Percentiles rank a stretch among this genome's conserved stretches.
phyloP scores from a whole-genome alignment of 2,113 vertebrate species.

The Nothoprocta pentlandii region DNA sequence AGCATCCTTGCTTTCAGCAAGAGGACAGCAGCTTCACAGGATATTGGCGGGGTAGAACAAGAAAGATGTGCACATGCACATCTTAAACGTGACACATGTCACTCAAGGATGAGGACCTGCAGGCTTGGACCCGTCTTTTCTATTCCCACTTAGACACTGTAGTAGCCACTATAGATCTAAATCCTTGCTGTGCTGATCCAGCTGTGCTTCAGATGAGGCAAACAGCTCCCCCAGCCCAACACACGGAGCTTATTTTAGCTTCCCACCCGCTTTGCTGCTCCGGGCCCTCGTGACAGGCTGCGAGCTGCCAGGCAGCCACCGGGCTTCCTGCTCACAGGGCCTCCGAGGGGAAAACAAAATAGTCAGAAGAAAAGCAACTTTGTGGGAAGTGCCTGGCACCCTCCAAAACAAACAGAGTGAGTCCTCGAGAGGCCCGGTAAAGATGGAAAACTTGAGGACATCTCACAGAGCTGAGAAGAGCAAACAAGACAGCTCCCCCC shows the following conservation, averaged over 20 bases:
- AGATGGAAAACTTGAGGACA: not conserved
- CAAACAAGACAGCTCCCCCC: not conserved
- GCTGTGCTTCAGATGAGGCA: rapidly evolving
- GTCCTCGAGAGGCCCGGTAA: not conserved
- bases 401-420: not conserved
- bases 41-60: not conserved
- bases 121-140: not conserved
- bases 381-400: not conserved
- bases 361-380: not conserved
- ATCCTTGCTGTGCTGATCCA: not conserved
- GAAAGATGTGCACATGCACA: no score
- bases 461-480: not conserved
- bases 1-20: no score
- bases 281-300: not conserved
- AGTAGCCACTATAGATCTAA: not conserved
- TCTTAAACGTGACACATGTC: not conserved
- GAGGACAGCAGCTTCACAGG: not conserved
- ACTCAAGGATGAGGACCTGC: not conserved
- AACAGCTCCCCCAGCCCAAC: not conserved
- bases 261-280: not conserved
- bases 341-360: not conserved
- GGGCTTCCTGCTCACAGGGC: not conserved
- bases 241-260: not conserved
- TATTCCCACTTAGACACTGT: not conserved
- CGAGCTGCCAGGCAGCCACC: not conserved